These are phyloP conservation scores for Pseudomyrmex flavicornis DNA, from an alignment of 1,140 invertebrate species.

Conservation along the genomic window DNA sequence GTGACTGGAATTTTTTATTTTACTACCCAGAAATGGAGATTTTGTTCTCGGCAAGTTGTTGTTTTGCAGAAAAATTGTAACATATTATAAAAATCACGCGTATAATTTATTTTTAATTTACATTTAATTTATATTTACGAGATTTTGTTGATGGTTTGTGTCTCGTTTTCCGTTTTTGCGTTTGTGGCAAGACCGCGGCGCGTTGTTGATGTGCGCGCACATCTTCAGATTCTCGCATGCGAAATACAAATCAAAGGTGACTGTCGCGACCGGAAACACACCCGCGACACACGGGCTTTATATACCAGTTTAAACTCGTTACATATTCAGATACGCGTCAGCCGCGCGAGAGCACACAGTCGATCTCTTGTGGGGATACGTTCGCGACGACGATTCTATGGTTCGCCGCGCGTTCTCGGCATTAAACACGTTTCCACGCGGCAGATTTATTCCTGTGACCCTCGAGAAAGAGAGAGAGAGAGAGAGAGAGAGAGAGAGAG, in stretches of 20 bases:
- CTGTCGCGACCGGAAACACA: background rate
- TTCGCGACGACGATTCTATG: background rate
- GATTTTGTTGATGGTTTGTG: background rate
- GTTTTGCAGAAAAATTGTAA: too few relatives aligned
- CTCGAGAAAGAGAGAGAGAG: too few relatives aligned
- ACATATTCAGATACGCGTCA: constrained; percentile 47
- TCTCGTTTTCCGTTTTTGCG: background rate
- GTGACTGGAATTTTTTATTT: background rate
- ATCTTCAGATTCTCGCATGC: background rate
- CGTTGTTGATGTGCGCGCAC: too few relatives aligned
- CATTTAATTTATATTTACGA: too few relatives aligned
- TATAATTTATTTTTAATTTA: too few relatives aligned
- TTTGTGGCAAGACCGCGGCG: background rate
- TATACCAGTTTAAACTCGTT: constrained; percentile 34
- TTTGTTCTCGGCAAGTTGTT: too few relatives aligned
- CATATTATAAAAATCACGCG: too few relatives aligned
- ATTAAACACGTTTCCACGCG: constrained; percentile 7
- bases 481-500: too few relatives aligned
- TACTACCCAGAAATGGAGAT: too few relatives aligned
- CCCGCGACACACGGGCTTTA: background rate
- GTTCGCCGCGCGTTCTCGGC: background rate
- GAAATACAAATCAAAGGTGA: constrained; percentile 9
- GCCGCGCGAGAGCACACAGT: background rate
- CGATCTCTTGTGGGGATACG: constrained; percentile 7
- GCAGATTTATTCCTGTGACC: constrained; percentile 25